A percentile compares a stretch with the other conserved stretches of the same genome.
These are phyloP conservation scores for Petrocephalus zakoni DNA, from an alignment of 2,113 vertebrate genomes.

Conservation along the genomic window DNA sequence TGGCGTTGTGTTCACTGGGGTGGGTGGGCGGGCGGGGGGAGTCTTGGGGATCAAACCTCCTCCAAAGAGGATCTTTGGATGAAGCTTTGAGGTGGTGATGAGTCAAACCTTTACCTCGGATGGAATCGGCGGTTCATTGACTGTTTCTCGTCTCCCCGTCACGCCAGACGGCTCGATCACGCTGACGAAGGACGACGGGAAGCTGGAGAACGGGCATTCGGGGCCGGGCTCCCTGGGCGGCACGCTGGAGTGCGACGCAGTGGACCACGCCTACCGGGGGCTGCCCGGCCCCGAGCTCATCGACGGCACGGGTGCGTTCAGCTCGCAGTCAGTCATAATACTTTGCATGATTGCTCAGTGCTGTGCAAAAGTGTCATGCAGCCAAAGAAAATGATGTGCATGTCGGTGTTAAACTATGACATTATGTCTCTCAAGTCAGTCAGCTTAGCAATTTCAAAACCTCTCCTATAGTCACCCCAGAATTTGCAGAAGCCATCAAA, in stretches of 20 bases:
- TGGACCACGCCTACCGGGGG: conserved; percentile 64
- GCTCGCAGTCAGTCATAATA: neutral
- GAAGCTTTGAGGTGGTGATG: neutral
- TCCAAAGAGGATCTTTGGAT: neutral
- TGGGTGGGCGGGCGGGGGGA: neutral
- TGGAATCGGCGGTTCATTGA: neutral
- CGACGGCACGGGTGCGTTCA: conserved; percentile 68
- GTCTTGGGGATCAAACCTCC: neutral
- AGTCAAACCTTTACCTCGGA: neutral
- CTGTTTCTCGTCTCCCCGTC: conserved; percentile 17
- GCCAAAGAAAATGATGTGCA: neutral
- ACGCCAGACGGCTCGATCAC: conserved; percentile 67
- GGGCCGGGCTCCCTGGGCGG: conserved; percentile 58
- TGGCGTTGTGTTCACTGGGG: neutral
- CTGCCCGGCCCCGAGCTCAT: conserved; percentile 70
- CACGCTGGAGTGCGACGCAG: conserved; percentile 65
- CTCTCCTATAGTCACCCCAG: neutral
- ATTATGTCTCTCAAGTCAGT: neutral
- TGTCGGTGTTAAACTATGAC: neutral
- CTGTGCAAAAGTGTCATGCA: neutral
- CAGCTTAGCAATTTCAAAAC: neutral
- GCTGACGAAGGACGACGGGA: conserved; percentile 67
- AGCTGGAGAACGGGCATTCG: conserved; percentile 70
- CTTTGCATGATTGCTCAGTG: neutral
- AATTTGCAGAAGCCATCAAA: neutral